These are phyloP conservation scores for Passer montanus DNA, from an alignment of 2,113 vertebrate genomes.

Conservation along the genomic window DNA sequence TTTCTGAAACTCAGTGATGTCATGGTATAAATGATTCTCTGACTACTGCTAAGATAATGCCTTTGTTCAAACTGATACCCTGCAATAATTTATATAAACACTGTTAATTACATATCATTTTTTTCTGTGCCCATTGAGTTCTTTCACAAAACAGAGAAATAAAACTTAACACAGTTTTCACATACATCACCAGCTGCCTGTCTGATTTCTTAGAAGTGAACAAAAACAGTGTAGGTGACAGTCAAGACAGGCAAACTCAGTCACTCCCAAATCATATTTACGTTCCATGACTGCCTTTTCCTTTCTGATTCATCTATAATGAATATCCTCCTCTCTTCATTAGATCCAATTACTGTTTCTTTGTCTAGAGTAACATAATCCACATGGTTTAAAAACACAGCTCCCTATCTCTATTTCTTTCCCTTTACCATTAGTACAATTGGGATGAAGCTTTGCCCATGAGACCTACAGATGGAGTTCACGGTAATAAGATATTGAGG, in stretches of 20 bases:
- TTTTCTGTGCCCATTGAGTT: not conserved
- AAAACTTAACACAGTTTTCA: not conserved
- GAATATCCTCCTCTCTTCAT: not conserved
- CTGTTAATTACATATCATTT: conserved; percentile 10
- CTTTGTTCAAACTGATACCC: conserved; percentile 7
- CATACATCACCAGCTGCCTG: not conserved
- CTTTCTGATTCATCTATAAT: conserved; percentile 43
- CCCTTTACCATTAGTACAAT: conserved; percentile 7
- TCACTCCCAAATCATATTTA: not conserved
- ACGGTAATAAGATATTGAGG: not conserved
- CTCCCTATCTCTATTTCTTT: not conserved
- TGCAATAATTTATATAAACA: conserved; percentile 8
- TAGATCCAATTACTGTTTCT: conserved; percentile 29
- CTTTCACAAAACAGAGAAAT: not conserved
- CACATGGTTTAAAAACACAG: not conserved
- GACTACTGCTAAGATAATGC: not conserved
- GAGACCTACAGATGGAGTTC: not conserved
- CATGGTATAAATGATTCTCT: not conserved
- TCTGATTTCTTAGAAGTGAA: not conserved
- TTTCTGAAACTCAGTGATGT: not conserved
- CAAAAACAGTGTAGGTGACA: conserved; percentile 11
- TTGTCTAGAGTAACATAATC: conserved; percentile 21
- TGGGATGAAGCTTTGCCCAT: not conserved
- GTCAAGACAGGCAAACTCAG: not conserved
- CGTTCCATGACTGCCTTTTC: not conserved